Percentiles rank a stretch among this genome's conserved stretches.
phyloP scores from a whole-genome alignment of 2,888 invertebrate species.

The Brachyptera putata region DNA sequence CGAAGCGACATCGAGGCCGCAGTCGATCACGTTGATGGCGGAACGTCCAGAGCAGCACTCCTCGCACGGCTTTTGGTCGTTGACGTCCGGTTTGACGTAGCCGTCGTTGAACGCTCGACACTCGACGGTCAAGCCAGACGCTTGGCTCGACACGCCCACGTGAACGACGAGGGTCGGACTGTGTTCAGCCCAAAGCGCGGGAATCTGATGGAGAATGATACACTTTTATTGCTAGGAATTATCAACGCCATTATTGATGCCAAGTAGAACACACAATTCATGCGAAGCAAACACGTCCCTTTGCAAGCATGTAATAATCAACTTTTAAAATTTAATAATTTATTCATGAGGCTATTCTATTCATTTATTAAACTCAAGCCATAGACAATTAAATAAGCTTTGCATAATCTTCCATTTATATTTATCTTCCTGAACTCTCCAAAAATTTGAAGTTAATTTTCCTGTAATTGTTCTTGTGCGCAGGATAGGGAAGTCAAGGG shows the following conservation, averaged over 20 bases:
- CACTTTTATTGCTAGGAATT: too few relatives aligned
- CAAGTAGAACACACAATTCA: too few relatives aligned
- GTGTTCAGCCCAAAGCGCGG: slow-evolving; percentile 63
- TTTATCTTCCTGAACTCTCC: not conserved
- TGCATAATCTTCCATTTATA: not conserved
- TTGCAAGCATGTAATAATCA: too few relatives aligned
- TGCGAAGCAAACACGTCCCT: too few relatives aligned
- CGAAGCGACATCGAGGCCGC: not conserved
- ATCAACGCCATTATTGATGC: too few relatives aligned
- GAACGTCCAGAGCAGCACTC: too few relatives aligned
- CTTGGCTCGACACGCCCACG: slow-evolving; percentile 67
- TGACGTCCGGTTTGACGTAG: slow-evolving; percentile 55
- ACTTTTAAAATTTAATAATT: not conserved
- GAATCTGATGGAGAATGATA: slow-evolving; percentile 46
- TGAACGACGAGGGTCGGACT: slow-evolving; percentile 75
- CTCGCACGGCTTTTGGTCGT: slow-evolving; percentile 45
- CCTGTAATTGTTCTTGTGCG: too few relatives aligned
- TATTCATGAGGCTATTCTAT: too few relatives aligned
- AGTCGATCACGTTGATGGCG: not conserved
- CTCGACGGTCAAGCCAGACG: slow-evolving; percentile 64
- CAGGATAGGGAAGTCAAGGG: too few relatives aligned
- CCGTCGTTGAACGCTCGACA: slow-evolving; percentile 59
- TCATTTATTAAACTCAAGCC: too few relatives aligned
- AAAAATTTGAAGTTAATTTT: too few relatives aligned
- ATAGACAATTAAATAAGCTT: not conserved